Base-by-base conservation (phyloP, 2,888 invertebrate genomes). In the Flexamia atlantica region DNA sequence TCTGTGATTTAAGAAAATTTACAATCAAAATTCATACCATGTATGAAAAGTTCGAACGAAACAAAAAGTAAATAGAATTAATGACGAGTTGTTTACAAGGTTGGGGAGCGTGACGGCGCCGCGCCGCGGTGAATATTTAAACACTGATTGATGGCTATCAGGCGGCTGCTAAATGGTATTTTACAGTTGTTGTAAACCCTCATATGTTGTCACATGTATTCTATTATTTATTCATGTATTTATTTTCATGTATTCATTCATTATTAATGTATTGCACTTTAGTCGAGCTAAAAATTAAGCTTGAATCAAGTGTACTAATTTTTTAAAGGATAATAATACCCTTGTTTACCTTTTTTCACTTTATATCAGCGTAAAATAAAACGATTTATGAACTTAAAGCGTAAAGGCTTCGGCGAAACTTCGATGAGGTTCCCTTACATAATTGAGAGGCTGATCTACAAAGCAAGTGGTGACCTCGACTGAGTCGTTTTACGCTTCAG, bases 61-160 rank as follows among this genome's bases (percentile, higher is more conserved):
- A 60, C 60, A 5, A 60, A 64, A 64, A 64, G 64, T 64, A 4
- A 30, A 64, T 28, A 17, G 17, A 64, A 64, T 64, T 25, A 64
- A 28, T 28, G 25, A 14, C 28, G n/a, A 14, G 28, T 28, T 64
- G 64, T 64, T 64, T 64, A 64, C 64, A 12, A 30, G 12, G 46
- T 9, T 10, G 4, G 46, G 53, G 53, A 3, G 20, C 20, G 23
- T 14, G 53, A 28, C 9, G 64, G 64, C 28, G 25, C 28, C 30
- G 20, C 28, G 30, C 30, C 12, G 17, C 30, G 64, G 9, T 64
- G 64, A 64, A 64, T 64, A 64, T 64, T 64, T 64, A 64, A 64
- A 30, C 64, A 28, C 64, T 64, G 64, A 64, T 64, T 64, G 30
- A 64, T 30, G 64, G 64, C 30, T 64, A 64, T 64, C 64, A 30